A percentile compares a stretch with the other conserved stretches of the same genome.
phyloP scores from a whole-genome alignment of 2,113 vertebrate genomes.

The Puffinus mauretanicus region DNA sequence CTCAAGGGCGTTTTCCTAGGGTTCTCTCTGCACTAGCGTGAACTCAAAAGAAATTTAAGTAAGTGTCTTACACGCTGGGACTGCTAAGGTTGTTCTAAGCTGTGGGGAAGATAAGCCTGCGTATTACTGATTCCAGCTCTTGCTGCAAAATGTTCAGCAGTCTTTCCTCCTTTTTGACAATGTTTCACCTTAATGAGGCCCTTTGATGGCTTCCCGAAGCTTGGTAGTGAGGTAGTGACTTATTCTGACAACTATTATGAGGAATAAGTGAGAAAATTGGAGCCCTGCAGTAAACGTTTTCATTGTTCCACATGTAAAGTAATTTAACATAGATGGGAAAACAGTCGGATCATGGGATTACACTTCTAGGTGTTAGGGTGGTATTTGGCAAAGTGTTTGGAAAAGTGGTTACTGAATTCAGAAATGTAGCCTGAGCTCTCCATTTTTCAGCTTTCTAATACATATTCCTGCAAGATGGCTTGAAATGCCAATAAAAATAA shows the following conservation, averaged over 20 bases:
- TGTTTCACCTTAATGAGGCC: not conserved
- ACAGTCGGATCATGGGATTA: not conserved
- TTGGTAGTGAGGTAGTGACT: not conserved
- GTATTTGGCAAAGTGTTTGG: not conserved
- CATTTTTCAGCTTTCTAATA: not conserved
- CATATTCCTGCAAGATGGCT: not conserved
- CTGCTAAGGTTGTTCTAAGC: not conserved
- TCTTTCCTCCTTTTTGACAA: not conserved
- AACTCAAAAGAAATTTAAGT: not conserved
- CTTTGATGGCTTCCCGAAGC: not conserved
- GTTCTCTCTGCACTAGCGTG: not conserved
- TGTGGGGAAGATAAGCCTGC: not conserved
- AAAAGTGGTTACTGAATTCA: not conserved
- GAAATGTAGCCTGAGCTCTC: not conserved
- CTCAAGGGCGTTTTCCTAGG: not conserved
- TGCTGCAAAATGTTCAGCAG: not conserved
- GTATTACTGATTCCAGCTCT: not conserved
- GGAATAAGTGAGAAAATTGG: not conserved
- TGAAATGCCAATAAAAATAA: not conserved
- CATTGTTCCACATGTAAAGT: not conserved
- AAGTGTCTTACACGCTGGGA: not conserved
- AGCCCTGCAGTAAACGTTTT: not conserved
- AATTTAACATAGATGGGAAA: not conserved
- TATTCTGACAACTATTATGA: not conserved
- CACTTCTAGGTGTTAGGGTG: not conserved